Evolutionary conservation across 1,140 invertebrate genomes (phyloP), one percentile per base, ranked within the genome.

Genomic region (Harpegnathos saltator): DNA sequence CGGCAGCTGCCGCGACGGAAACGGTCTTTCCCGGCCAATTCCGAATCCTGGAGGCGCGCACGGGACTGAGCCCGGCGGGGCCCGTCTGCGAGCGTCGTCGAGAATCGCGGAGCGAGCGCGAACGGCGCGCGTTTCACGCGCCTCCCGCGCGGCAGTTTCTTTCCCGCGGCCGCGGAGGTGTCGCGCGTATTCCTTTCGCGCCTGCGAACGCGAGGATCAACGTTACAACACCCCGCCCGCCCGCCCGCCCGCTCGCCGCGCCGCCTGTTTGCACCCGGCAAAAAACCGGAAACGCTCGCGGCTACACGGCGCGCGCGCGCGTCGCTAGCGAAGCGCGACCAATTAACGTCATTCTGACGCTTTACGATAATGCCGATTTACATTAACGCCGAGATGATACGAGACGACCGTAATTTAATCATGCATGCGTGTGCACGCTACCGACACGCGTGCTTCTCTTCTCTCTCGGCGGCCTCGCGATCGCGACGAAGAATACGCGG

Each of bases 1-100:
- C 71, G 73, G 84, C 89, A 85, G 82, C 82, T 84, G 86, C 85
- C 65, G 84, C 83, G 68, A 78, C 44, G 62, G 58, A 86, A 83
- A 83, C 73, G 81, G 72, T 83, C 65, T 17, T 66, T 29, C 15
- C 14, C 52, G 38, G 22, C 24, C n/a, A 83, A 78, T 66, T 71
- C 65, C 68, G 62, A n/a, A n/a, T n/a, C 38, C 38, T 24, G 26
- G 59, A 44, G 56, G 69, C 66, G 61, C 29, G 22, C 5, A 9
- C n/a, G n/a, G n/a, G n/a, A n/a, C n/a, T n/a, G n/a, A n/a, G n/a
- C n/a, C n/a, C n/a, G n/a, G n/a, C n/a, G n/a, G n/a, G n/a, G n/a
- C n/a, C n/a, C n/a, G n/a, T n/a, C n/a, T n/a, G n/a, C n/a, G n/a
- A n/a, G n/a, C n/a, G n/a, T n/a, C n/a, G n/a, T n/a, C n/a, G n/a